Conservation (phyloP, 1,140 invertebrate genomes). For the Heterodera schachtii region DNA sequence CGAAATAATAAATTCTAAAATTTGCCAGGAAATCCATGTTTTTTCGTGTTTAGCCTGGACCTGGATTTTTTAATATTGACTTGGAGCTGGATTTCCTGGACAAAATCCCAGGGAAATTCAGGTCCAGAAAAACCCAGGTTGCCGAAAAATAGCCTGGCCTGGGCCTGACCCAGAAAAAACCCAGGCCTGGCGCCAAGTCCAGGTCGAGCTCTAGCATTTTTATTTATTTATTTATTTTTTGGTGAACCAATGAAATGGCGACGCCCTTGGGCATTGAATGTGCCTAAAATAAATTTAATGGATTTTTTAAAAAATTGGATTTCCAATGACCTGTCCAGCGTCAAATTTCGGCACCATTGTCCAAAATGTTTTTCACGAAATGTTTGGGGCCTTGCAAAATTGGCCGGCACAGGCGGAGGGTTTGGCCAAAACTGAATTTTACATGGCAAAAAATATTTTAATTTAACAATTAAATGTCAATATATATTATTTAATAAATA, state of each 20-base stretch:
- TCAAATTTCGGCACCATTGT: conserved; percentile 53
- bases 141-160: too few relatives aligned
- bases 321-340: conserved; percentile 37
- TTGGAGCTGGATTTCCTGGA: too few relatives aligned
- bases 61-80: too few relatives aligned
- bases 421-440: conserved; percentile 28
- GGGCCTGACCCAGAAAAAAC: too few relatives aligned
- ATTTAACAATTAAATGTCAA: neutral
- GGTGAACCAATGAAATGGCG: conserved; percentile 51
- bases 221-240: neutral
- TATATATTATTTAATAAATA: neutral
- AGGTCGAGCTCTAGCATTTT: neutral
- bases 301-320: conserved; percentile 14
- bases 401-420: neutral
- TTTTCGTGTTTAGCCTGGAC: too few relatives aligned
- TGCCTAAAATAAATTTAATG: conserved; percentile 45
- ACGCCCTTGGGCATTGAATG: conserved; percentile 49
- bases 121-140: too few relatives aligned
- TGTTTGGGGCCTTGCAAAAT: conserved; percentile 28
- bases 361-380: conserved; percentile 50
- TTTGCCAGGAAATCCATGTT: too few relatives aligned
- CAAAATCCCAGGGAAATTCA: too few relatives aligned
- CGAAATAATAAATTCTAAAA: too few relatives aligned
- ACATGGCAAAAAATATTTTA: neutral
- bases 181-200: too few relatives aligned